A percentile compares a stretch with the other conserved stretches of the same genome.
Evolutionary conservation across 2,888 invertebrate genomes (phyloP).

Genomic region (Tanytarsus gracilentus): DNA sequence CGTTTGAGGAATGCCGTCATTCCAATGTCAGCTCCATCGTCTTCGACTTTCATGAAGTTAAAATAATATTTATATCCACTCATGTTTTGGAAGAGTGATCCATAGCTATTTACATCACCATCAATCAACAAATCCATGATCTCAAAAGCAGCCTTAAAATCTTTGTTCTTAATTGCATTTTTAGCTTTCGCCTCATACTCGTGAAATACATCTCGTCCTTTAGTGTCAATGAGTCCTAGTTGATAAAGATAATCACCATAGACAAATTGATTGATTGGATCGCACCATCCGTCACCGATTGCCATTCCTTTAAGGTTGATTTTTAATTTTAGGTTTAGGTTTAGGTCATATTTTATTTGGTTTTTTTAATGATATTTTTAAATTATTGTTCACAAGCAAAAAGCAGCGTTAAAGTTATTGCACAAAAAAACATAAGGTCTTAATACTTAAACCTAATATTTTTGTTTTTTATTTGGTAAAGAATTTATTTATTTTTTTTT

Average conservation of each 20-base stretch:
- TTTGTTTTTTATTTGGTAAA: too few relatives aligned
- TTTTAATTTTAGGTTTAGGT: too few relatives aligned
- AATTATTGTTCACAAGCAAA: too few relatives aligned
- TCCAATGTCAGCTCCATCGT: conserved; percentile 54
- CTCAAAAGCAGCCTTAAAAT: conserved; percentile 57
- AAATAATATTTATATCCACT: conserved; percentile 70
- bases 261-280: conserved; percentile 65
- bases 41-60: conserved; percentile 58
- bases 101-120: conserved; percentile 42
- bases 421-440: too few relatives aligned
- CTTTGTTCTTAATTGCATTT: conserved; percentile 50
- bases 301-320: conserved; percentile 63
- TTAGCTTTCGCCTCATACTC: conserved; percentile 50
- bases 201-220: conserved; percentile 49
- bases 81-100: conserved; percentile 59
- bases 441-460: too few relatives aligned
- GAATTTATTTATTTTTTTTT: too few relatives aligned
- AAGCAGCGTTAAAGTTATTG: too few relatives aligned
- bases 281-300: conserved; percentile 73
- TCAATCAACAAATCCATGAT: conserved; percentile 58
- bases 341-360: too few relatives aligned
- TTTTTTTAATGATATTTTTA: too few relatives aligned
- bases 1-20: conserved; percentile 54
- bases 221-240: conserved; percentile 53
- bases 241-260: conserved; percentile 75